Base-by-base conservation (phyloP, 2,113 vertebrate genomes). In the Camelus bactrianus region DNA sequence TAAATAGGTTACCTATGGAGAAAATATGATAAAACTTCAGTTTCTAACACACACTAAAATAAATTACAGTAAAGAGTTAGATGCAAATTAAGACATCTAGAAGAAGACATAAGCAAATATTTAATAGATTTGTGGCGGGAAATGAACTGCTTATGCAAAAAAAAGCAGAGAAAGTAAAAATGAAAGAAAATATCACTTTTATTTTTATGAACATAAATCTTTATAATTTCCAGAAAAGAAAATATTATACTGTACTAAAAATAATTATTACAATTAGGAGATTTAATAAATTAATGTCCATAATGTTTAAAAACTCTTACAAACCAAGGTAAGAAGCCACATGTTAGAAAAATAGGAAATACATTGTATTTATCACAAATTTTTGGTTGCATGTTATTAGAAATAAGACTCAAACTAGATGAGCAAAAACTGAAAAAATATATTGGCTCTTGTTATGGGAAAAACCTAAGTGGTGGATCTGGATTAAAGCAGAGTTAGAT, bases 221-320 rank as follows among this genome's bases (percentile, higher is more conserved):
- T 94, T 82, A 38, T 7, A 54, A 22, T 54, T 62, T 91, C 16
- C 50, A 69, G 14, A 91, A 94, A 87, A 62, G 64, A 67, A 91
- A 87, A 76, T 85, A 73, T 85, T 62, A 82, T 69, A 54, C 7
- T 73, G 81, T 62, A 69, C 11, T 73, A 35, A 84, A 89, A 93
- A 73, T 58, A 67, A 35, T 85, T 89, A 22, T 81, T 75, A 90
- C 2, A 67, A 70, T 76, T 84, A 72, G 42, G 16, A 30, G 2
- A 80, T 58, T 80, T 95, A 81, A 75, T 67, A 73, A 54, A 38
- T 79, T 85, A 86, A 48, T 73, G 82, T 79, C 5, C 14, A 89
- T 35, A 73, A 52, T 90, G 16, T 72, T 58, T 67, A 54, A 65
- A 65, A 60, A 54, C 8, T 42, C 17, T 86, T 81, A 3, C 17